Conservation (phyloP, 2,888 invertebrate genomes). For the Mamestra brassicae region DNA sequence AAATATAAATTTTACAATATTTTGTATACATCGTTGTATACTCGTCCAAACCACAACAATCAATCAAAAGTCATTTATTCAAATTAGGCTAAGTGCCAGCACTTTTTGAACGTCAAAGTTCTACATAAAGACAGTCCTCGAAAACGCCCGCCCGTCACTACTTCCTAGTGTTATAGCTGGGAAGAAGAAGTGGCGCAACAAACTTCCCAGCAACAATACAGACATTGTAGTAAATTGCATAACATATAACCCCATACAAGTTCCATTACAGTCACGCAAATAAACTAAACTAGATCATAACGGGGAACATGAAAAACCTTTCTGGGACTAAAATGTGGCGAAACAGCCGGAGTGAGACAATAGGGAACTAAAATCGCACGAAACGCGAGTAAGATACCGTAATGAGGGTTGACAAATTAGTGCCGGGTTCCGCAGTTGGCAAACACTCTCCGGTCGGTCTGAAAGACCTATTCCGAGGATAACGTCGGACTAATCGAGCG, state of each 20-base stretch:
- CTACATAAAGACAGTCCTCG: too few species aligned
- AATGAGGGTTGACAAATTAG: conserved; percentile 86
- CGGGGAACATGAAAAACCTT: conserved; percentile 77
- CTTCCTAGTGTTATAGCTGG: too few species aligned
- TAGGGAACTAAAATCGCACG: conserved; percentile 76
- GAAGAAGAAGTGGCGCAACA: too few species aligned
- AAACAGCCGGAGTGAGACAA: conserved; percentile 66
- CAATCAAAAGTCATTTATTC: too few species aligned
- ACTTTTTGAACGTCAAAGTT: too few species aligned
- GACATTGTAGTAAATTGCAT: conserved; percentile 20
- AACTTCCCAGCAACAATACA: neutral
- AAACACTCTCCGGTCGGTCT: conserved; percentile 71
- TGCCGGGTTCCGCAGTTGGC: conserved; percentile 77
- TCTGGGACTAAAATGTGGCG: conserved; percentile 68
- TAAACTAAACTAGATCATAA: conserved; percentile 58
- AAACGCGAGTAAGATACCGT: conserved; percentile 79
- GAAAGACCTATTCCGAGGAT: conserved; percentile 57
- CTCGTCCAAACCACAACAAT: neutral
- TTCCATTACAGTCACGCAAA: conserved; percentile 48
- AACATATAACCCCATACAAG: conserved; percentile 29
- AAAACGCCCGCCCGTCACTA: too few species aligned
- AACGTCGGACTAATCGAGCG: conserved; percentile 47
- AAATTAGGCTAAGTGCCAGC: too few species aligned
- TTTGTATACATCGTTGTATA: neutral
- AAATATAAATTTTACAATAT: too few species aligned